Base-by-base conservation (phyloP, 1,140 invertebrate genomes). In the Armadillidium nasatum region DNA sequence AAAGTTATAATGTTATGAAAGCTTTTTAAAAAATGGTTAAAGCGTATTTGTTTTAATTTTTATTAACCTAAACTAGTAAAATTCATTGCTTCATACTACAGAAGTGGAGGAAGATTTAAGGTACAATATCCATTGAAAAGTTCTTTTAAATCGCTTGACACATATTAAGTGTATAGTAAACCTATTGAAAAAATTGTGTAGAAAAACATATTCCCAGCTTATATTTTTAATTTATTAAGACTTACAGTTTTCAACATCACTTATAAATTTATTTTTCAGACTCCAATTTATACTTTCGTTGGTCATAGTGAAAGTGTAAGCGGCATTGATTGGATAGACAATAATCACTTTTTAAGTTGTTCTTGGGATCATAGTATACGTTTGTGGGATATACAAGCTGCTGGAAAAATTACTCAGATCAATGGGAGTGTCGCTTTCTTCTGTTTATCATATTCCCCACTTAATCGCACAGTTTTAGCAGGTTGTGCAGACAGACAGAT, bases 281-380 rank as follows among this genome's bases (percentile, higher is more conserved):
- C 91, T 66, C 95, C 96, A 3, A 84, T 93, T 77, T 87, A 93
- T 82, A 98, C 96, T 13, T 85, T 99, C 76, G 91, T 92, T 85
- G 95, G 96, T 0, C 97, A 99, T 84, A 90, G 91, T 79, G 96
- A 99, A 85, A 92, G 91, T 21, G 89, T 99, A 9, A 94, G 93
- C 9, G 89, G 90, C 0, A 88, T 94, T 0, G 87, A 89, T 67
- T 99, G 96, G 95, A 88, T 92, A 76, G 90, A 91, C 77, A 87
- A 86, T 72, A 86, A 89, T 60, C 90, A 90, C 75, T 83, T 98
- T 2, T 88, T 93, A 13, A 95, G 94, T 0, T 88, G 89, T 80
- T 93, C 93, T 0, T 97, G 96, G 95, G 97, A 99, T 87, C 96
- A 99, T 83, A 94, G 95, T 0, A 86, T 99, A 10, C 92, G 93